A percentile compares a stretch with the other conserved stretches of the same genome.
Evolutionary conservation across 2,113 vertebrate species (phyloP).

Genomic region (Progne subis): DNA sequence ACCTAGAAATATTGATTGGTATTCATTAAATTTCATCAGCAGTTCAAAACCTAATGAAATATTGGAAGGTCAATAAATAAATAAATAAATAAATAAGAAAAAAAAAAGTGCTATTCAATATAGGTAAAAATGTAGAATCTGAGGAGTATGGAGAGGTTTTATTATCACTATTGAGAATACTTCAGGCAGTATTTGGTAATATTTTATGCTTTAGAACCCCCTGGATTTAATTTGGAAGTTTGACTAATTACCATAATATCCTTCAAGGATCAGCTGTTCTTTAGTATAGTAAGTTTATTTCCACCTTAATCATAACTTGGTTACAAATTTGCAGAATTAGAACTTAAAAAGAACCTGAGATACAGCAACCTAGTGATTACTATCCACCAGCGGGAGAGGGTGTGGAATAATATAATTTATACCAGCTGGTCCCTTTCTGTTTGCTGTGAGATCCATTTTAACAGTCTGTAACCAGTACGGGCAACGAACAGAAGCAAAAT

Average conservation of each 20-base stretch:
- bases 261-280: background rate
- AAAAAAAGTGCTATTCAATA: background rate
- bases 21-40: conserved; percentile 29
- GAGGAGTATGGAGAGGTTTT: background rate
- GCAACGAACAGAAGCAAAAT: background rate
- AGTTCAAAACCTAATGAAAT: conserved; percentile 2
- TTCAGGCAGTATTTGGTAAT: background rate
- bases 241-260: background rate
- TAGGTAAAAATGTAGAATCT: background rate
- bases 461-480: background rate
- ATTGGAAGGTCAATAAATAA: background rate
- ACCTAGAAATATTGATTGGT: conserved; percentile 4
- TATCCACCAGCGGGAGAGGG: background rate
- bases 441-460: background rate
- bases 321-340: background rate
- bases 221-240: background rate
- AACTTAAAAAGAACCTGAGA: background rate
- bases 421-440: background rate
- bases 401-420: background rate
- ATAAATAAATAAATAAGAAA: background rate
- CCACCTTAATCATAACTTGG: background rate
- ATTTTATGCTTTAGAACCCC: background rate
- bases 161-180: background rate
- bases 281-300: background rate
- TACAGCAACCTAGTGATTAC: background rate